These are phyloP conservation scores for Euphydryas editha DNA, from an alignment of 2,888 invertebrate species.

Conservation along the genomic window DNA sequence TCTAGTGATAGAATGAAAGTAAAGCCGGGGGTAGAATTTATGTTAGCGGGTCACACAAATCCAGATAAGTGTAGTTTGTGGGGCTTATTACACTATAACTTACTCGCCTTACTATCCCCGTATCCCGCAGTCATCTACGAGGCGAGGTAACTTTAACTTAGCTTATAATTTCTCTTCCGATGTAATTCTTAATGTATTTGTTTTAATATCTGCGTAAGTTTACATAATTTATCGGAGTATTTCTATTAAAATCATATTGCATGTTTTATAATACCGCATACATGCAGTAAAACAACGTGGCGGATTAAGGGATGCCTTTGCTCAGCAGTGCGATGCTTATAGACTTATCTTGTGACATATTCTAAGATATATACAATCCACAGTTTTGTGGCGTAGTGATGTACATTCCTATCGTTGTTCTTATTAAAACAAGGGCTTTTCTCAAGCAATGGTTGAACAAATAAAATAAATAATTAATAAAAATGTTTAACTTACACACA, in stretches of 20 bases:
- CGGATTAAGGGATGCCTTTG: too few relatives aligned
- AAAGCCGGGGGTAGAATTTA: slow-evolving; percentile 33
- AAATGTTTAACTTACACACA: too few relatives aligned
- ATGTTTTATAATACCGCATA: too few relatives aligned
- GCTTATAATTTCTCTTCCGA: not conserved
- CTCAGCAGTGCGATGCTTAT: too few relatives aligned
- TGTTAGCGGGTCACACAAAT: slow-evolving; percentile 35
- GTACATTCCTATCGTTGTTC: too few relatives aligned
- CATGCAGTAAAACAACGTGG: too few relatives aligned
- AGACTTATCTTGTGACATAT: too few relatives aligned
- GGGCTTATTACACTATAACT: slow-evolving; percentile 42
- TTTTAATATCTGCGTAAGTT: not conserved
- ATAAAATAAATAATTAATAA: too few relatives aligned
- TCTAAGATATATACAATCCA: too few relatives aligned
- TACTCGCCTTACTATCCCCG: not conserved
- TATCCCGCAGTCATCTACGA: not conserved
- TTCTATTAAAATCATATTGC: not conserved
- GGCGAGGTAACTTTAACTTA: not conserved
- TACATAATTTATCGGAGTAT: not conserved
- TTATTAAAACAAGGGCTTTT: too few relatives aligned
- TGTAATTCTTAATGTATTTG: not conserved
- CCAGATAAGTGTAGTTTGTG: slow-evolving; percentile 34
- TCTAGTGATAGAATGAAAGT: slow-evolving; percentile 34
- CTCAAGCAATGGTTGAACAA: too few relatives aligned
- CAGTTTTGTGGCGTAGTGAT: too few relatives aligned